These are phyloP conservation scores for Trichogramma pretiosum DNA, from an alignment of 1,140 invertebrate genomes.

Conservation along the genomic window DNA sequence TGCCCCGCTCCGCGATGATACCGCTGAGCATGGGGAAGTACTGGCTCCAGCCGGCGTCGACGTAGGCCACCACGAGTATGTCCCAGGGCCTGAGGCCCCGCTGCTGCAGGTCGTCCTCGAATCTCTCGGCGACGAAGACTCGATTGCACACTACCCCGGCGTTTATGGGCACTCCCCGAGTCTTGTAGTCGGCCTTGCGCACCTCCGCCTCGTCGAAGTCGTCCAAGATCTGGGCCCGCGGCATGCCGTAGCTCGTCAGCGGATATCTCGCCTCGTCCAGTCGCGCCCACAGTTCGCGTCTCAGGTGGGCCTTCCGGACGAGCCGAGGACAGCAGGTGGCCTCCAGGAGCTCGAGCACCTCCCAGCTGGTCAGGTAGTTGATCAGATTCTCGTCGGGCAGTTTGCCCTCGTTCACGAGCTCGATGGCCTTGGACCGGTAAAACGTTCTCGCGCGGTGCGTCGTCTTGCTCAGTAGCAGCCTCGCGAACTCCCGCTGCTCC, in stretches of 20 bases:
- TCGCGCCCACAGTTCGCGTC: not conserved
- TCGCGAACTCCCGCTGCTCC: slow-evolving; percentile 56
- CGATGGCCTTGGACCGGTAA: slow-evolving; percentile 48
- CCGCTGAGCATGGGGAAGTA: slow-evolving; percentile 75
- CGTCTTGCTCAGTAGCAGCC: slow-evolving; percentile 52
- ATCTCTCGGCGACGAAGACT: slow-evolving; percentile 58
- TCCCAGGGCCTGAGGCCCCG: slow-evolving; percentile 56
- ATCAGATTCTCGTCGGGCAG: slow-evolving; percentile 59
- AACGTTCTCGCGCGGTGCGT: slow-evolving; percentile 55
- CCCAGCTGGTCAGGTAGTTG: slow-evolving; percentile 60
- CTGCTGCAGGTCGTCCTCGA: slow-evolving; percentile 43
- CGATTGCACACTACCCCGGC: slow-evolving; percentile 55
- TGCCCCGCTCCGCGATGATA: slow-evolving; percentile 76
- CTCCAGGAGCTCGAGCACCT: slow-evolving; percentile 54
- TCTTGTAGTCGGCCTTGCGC: too few relatives aligned
- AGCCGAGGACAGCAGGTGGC: slow-evolving; percentile 46
- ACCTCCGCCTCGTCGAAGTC: too few relatives aligned
- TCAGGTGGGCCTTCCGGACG: slow-evolving; percentile 45
- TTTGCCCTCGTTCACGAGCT: slow-evolving; percentile 53
- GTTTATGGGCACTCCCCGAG: slow-evolving; percentile 60
- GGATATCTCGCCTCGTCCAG: slow-evolving; percentile 42
- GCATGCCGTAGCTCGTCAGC: too few relatives aligned
- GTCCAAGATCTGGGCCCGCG: too few relatives aligned
- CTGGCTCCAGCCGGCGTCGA: slow-evolving; percentile 83
- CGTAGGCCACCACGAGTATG: slow-evolving; percentile 68